phyloP scores from a whole-genome alignment of 64 coral and sea anemone species.

The Pachyseris speciosa region DNA sequence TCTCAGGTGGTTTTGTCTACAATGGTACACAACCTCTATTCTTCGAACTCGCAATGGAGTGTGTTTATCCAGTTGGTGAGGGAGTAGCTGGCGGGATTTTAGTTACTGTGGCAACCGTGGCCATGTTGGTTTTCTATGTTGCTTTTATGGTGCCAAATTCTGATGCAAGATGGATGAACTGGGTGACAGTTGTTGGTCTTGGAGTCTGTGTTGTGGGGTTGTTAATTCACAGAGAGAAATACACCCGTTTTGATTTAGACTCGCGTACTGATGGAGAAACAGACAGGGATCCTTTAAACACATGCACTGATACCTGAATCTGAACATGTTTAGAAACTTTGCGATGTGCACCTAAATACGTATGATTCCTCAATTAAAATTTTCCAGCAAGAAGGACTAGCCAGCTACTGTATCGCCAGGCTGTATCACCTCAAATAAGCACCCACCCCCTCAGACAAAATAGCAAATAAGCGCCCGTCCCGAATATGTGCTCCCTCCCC shows the following conservation, averaged over 20 bases:
- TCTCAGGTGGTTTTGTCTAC: constrained; percentile 60
- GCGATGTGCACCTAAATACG: too few species aligned
- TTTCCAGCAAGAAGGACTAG: too few species aligned
- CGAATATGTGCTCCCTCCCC: too few species aligned
- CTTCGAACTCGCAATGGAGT: constrained; percentile 69
- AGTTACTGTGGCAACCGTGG: background rate
- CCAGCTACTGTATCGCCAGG: too few species aligned
- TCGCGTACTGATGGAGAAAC: background rate
- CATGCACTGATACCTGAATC: too few species aligned
- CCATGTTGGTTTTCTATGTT: constrained; percentile 54
- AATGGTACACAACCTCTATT: constrained; percentile 60
- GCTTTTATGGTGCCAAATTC: constrained; percentile 52
- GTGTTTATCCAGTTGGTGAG: constrained; percentile 59
- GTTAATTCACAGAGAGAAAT: constrained; percentile 45
- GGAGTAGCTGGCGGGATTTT: constrained; percentile 30
- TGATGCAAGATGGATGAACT: constrained; percentile 72
- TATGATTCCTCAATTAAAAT: too few species aligned
- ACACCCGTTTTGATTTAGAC: constrained; percentile 9
- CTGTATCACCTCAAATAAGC: too few species aligned
- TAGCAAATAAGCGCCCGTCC: too few species aligned
- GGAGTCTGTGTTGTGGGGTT: constrained; percentile 48
- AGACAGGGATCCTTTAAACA: background rate
- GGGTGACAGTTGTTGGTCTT: constrained; percentile 48
- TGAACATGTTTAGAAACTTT: background rate
- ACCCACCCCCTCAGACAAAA: too few species aligned